A percentile compares a stretch with the other conserved stretches of the same genome.
Evolutionary conservation across 2,888 invertebrate genomes (phyloP).

Genomic region (Phasia obesa): DNA sequence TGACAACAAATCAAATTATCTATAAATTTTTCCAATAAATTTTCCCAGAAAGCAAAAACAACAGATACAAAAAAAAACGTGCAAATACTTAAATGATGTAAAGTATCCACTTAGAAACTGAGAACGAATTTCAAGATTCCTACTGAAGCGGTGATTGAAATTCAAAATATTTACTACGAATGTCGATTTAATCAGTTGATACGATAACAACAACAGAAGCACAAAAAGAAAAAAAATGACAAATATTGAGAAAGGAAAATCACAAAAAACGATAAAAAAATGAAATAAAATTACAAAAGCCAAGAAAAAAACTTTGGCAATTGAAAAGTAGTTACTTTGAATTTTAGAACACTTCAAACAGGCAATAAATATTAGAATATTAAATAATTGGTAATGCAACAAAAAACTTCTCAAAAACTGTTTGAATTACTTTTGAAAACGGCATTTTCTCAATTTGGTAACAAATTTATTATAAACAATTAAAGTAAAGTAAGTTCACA

Average conservation of each 20-base stretch:
- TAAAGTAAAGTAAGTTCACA: too few species aligned
- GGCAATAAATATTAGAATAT: slow-evolving; percentile 7
- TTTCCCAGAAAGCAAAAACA: not conserved
- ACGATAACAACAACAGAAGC: not conserved
- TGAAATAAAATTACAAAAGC: not conserved
- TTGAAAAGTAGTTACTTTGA: not conserved
- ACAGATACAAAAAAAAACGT: slow-evolving; percentile 9
- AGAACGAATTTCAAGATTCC: slow-evolving; percentile 42
- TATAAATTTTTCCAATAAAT: not conserved
- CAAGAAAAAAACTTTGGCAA: not conserved
- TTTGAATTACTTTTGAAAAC: too few species aligned
- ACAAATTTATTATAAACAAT: too few species aligned
- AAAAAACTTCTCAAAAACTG: not conserved
- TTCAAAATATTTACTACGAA: slow-evolving; percentile 50
- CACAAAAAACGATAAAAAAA: too few species aligned
- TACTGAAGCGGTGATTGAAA: slow-evolving; percentile 34
- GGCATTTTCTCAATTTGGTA: too few species aligned
- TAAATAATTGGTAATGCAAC: slow-evolving; percentile 12
- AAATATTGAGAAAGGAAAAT: too few species aligned
- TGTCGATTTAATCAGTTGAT: slow-evolving; percentile 49
- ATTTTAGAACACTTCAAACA: not conserved
- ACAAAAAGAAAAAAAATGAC: not conserved
- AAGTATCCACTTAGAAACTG: slow-evolving; percentile 48
- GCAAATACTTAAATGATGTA: slow-evolving; percentile 42
- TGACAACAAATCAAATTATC: not conserved